A percentile compares a stretch with the other conserved stretches of the same genome.
Evolutionary conservation across 2,113 vertebrate species (phyloP).

Genomic region (Indri indri): DNA sequence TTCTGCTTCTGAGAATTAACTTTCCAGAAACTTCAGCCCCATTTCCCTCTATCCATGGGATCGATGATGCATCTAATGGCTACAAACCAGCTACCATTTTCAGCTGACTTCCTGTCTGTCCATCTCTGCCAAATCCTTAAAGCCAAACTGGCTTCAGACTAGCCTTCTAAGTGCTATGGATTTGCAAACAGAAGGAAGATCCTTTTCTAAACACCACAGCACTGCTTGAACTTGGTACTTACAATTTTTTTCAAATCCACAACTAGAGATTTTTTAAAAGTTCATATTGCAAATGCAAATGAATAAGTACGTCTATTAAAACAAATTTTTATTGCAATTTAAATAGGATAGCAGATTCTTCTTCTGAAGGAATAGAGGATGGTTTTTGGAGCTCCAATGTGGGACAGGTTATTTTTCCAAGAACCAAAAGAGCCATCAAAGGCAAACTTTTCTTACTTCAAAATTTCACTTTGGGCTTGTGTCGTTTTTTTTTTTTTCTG

Average conservation of each 20-base stretch:
- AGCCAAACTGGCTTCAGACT: background rate
- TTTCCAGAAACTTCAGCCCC: background rate
- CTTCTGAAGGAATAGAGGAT: background rate
- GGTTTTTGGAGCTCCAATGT: background rate
- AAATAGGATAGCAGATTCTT: background rate
- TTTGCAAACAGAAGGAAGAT: background rate
- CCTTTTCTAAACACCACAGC: background rate
- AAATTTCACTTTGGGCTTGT: background rate
- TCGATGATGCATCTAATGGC: background rate
- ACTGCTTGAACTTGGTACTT: background rate
- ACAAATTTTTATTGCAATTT: background rate
- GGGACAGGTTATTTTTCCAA: background rate
- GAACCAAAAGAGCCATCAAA: background rate
- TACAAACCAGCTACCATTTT: background rate
- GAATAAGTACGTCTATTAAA: background rate
- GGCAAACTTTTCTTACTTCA: background rate
- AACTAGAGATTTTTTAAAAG: background rate
- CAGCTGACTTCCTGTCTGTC: background rate
- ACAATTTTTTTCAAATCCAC: background rate
- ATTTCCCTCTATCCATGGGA: background rate
- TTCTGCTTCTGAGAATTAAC: background rate
- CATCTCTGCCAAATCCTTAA: background rate
- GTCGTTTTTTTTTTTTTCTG: background rate
- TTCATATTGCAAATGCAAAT: background rate
- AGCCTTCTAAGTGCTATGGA: background rate